A percentile compares a stretch with the other conserved stretches of the same genome.
Evolutionary conservation across 2,113 vertebrate genomes (phyloP).

Genomic region (Trinectes maculatus): DNA sequence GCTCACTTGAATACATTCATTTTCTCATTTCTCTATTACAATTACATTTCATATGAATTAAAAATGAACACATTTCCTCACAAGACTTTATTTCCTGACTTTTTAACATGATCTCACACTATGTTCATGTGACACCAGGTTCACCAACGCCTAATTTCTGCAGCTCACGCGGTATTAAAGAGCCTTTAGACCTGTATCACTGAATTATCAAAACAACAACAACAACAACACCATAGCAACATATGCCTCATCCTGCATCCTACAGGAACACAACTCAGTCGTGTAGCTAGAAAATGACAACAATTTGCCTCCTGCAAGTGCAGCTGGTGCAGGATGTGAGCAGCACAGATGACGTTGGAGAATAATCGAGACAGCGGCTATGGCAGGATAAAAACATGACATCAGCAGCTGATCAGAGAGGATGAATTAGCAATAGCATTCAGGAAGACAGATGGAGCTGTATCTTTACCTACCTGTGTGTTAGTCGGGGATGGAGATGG

Average conservation of each 20-base stretch:
- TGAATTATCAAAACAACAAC: no score
- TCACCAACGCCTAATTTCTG: slow-evolving; percentile 5
- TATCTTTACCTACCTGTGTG: slow-evolving; percentile 63
- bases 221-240: no score
- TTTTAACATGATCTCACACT: background rate
- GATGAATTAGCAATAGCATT: background rate
- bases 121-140: slow-evolving; percentile 3
- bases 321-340: slow-evolving; percentile 21
- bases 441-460: background rate
- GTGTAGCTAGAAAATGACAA: background rate
- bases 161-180: background rate
- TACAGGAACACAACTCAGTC: background rate
- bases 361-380: slow-evolving; percentile 34
- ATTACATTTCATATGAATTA: background rate
- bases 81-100: no score
- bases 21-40: slow-evolving; percentile 1
- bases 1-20: no score
- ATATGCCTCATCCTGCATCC: background rate
- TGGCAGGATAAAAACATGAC: background rate
- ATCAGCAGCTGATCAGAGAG: slow-evolving; percentile 18
- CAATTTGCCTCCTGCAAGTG: slow-evolving; percentile 27
- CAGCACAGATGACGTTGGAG: slow-evolving; percentile 42
- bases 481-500: slow-evolving; percentile 34
- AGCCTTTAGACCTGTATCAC: no score
- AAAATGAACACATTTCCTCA: background rate